These are phyloP conservation scores for Gavialis gangeticus DNA, from an alignment of 2,113 vertebrate species.

Conservation along the genomic window DNA sequence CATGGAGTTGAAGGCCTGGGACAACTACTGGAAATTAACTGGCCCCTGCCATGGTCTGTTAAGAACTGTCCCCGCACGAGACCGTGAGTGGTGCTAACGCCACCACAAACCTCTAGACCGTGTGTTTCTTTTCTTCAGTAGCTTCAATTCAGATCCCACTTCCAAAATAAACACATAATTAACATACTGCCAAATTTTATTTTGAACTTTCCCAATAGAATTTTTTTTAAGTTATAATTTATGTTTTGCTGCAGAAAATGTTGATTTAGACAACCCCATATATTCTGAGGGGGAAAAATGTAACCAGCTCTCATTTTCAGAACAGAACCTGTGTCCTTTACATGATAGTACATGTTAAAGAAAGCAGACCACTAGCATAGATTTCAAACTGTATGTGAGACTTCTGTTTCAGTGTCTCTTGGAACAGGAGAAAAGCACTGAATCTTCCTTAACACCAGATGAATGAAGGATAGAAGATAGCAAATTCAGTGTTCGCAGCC, in stretches of 20 bases:
- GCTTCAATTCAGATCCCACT: background rate
- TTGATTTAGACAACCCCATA: background rate
- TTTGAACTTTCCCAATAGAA: background rate
- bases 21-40: background rate
- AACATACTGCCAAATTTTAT: background rate
- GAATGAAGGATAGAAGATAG: background rate
- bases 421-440: background rate
- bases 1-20: accelerated
- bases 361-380: background rate
- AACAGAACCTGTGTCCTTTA: background rate
- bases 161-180: background rate
- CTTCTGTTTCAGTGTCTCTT: background rate
- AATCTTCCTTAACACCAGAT: background rate
- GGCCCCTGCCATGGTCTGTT: background rate
- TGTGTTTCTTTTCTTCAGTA: background rate
- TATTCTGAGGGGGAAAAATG: background rate
- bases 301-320: background rate
- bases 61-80: background rate
- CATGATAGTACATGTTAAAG: background rate
- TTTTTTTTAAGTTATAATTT: background rate
- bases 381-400: background rate
- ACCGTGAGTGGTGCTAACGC: background rate
- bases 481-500: background rate
- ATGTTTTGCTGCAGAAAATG: background rate
- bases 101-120: background rate